Evolutionary conservation across 1,140 invertebrate species (phyloP).

Genomic region (Lepidotrigona ventralis): DNA sequence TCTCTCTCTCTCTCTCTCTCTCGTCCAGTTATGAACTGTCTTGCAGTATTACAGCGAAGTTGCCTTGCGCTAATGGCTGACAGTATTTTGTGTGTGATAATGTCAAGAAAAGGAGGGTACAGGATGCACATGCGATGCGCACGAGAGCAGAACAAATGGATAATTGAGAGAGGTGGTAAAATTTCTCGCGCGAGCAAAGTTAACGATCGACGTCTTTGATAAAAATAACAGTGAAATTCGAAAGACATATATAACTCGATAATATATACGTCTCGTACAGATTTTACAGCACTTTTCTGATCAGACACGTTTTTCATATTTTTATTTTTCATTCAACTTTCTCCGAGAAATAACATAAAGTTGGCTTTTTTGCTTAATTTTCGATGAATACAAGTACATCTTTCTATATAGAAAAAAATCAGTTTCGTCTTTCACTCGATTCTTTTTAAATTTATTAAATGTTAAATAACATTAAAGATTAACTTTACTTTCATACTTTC

Average conservation of each 20-base stretch:
- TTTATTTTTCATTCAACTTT: neutral
- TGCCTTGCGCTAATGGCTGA: slow-evolving; percentile 7
- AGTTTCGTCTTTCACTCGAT: neutral
- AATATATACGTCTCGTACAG: neutral
- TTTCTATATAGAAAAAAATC: too few relatives aligned
- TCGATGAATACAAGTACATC: too few relatives aligned
- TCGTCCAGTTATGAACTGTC: neutral
- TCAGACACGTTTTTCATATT: neutral
- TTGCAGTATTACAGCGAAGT: neutral
- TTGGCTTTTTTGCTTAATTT: too few relatives aligned
- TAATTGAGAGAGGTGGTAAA: slow-evolving; percentile 50
- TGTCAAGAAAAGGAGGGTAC: slow-evolving; percentile 20
- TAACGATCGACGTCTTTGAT: slow-evolving; percentile 39
- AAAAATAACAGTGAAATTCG: slow-evolving; percentile 45
- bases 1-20: too few relatives aligned
- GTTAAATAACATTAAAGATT: neutral
- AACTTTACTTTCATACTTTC: neutral
- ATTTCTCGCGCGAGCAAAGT: slow-evolving; percentile 14
- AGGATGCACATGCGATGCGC: slow-evolving; percentile 25
- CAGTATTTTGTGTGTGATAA: slow-evolving; percentile 19
- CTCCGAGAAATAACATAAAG: too few relatives aligned
- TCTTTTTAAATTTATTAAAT: neutral
- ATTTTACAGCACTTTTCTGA: neutral
- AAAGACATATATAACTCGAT: neutral
- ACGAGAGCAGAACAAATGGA: slow-evolving; percentile 44